Conservation (phyloP, 2,797 vertebrate species). For the Pseudochirops corinnae region DNA sequence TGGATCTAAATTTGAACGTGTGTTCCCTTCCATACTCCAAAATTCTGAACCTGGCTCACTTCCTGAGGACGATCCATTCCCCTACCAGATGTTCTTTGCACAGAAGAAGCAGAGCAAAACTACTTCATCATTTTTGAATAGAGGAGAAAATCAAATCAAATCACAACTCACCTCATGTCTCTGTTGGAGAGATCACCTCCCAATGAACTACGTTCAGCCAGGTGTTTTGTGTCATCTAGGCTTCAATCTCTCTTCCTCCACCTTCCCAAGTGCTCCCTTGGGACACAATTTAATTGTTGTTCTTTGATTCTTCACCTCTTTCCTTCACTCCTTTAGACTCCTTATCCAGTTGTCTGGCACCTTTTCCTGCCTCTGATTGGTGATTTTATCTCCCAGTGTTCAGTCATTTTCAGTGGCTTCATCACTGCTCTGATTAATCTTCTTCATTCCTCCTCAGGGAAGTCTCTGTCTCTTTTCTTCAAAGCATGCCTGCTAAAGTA, state of each 20-base stretch:
- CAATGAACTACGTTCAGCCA: not conserved
- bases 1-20: slow-evolving; percentile 4
- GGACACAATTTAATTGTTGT: slow-evolving; percentile 15
- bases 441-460: slow-evolving; percentile 5
- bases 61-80: not conserved
- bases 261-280: not conserved
- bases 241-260: slow-evolving; percentile 13
- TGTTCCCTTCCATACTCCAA: not conserved
- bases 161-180: not conserved
- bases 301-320: slow-evolving; percentile 38
- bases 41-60: not conserved
- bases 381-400: slow-evolving; percentile 24
- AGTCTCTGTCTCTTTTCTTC: not conserved
- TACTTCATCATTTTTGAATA: slow-evolving; percentile 10
- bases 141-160: not conserved
- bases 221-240: slow-evolving; percentile 9
- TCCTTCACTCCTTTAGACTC: not conserved
- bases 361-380: slow-evolving; percentile 26
- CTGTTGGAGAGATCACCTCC: not conserved
- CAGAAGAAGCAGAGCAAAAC: slow-evolving; percentile 10
- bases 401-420: slow-evolving; percentile 1
- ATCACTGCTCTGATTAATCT: not conserved
- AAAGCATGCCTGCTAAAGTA: not conserved
- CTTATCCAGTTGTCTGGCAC: not conserved
- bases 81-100: not conserved